These are phyloP conservation scores for Proteles cristata DNA, from an alignment of 2,113 vertebrate species.

Conservation along the genomic window DNA sequence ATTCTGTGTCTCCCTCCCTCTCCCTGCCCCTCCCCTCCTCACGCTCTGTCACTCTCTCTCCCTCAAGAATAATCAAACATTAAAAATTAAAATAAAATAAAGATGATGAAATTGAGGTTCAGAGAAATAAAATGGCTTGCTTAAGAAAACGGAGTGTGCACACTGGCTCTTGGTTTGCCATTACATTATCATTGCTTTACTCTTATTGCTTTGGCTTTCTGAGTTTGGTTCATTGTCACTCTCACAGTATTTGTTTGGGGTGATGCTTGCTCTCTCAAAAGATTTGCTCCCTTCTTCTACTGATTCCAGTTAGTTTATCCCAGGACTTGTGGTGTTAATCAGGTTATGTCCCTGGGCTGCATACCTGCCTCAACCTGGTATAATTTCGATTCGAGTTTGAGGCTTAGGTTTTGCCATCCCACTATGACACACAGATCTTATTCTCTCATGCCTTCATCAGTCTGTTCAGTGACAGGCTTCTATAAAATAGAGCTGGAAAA, in stretches of 20 bases:
- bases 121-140: background rate
- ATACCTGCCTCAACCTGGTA: background rate
- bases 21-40: too few species aligned
- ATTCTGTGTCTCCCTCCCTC: too few species aligned
- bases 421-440: background rate
- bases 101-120: background rate
- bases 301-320: background rate
- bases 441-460: constrained; percentile 14
- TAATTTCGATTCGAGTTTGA: constrained; percentile 2
- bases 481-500: constrained; percentile 39
- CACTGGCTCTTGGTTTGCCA: background rate
- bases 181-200: constrained; percentile 29
- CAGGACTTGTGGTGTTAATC: constrained; percentile 25
- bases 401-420: background rate
- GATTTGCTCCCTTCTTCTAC: constrained; percentile 33
- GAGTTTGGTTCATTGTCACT: constrained; percentile 33
- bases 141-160: constrained; percentile 1
- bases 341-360: background rate
- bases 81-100: background rate
- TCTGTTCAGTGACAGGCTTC: constrained; percentile 5
- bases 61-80: too few species aligned
- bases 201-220: constrained; percentile 13
- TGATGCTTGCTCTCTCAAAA: background rate
- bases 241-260: background rate
- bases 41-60: too few species aligned